Evolutionary conservation across 1,140 invertebrate genomes (phyloP), one percentile per base, ranked within the genome.

Genomic region (Oscheius sp.): DNA sequence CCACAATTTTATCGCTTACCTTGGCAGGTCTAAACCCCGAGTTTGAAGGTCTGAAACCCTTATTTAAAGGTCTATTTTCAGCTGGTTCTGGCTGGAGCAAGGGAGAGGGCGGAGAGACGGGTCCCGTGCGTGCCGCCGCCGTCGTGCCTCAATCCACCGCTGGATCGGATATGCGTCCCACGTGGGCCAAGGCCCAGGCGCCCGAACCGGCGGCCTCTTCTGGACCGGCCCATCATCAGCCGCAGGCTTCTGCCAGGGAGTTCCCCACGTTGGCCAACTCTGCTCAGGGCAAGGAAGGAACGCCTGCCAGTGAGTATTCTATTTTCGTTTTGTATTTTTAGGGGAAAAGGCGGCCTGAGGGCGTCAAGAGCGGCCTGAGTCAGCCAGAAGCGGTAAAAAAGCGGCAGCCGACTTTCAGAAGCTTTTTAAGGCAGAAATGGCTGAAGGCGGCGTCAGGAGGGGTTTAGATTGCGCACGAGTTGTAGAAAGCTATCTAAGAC

Each of bases 71-170:
- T 63, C 36, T 34, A 32, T 34, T 66, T 65, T 35, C 59, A 71
- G 76, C 76, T 52, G 80, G 82, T 52, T 66, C 77, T 61, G 82
- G 82, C 81, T 83, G 82, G 82, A 78, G 52, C 52, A 83, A 84
- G 59, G 66, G 79, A 28, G 68, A 78, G 49, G 62, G 38, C 59
- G 63, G 63, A 52, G 31, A 63, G 23, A 38, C 28, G 52, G 58
- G 45, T 28, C 26, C 55, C 1, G 34, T 34, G 29, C 45, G 34
- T 4, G 38, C 71, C 20, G 68, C 64, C 26, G 32, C 63, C 23
- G 64, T 15, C 18, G n/a, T 31, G n/a, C 15, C 36, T 4, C 15
- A 7, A 18, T 42, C 15, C 18, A 1, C 49, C 62, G 71, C 3
- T 23, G 81, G 80, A 52, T 68, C 72, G 20, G 79, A 77, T 36